phyloP scores from a whole-genome alignment of 2,797 vertebrate genomes.

The Coilia nasus region DNA sequence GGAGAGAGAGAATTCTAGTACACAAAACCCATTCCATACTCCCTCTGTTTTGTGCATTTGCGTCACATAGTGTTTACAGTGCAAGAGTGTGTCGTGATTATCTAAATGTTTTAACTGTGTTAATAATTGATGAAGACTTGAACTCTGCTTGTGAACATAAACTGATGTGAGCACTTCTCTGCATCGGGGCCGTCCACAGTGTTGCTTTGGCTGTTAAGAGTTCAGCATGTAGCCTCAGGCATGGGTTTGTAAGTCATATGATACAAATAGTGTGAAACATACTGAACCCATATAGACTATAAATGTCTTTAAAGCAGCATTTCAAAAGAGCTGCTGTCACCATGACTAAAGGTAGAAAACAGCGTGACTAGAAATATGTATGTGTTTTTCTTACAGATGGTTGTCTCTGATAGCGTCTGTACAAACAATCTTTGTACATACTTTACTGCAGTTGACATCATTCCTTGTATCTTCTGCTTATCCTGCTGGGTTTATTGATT shows the following conservation, averaged over 20 bases:
- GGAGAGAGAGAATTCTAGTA: too few species aligned
- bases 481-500: not conserved
- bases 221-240: conserved; percentile 5
- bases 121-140: conserved; percentile 35
- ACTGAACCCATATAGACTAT: not conserved
- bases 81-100: not conserved
- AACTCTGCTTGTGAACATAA: conserved; percentile 28
- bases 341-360: not conserved
- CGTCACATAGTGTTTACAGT: not conserved
- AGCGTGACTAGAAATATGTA: not conserved
- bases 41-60: not conserved
- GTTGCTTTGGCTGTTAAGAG: not conserved
- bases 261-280: not conserved
- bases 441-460: not conserved
- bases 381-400: not conserved
- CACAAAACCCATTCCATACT: not conserved
- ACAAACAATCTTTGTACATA: not conserved
- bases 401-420: not conserved
- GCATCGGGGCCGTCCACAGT: not conserved
- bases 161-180: not conserved
- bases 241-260: not conserved
- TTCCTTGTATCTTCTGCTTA: not conserved
- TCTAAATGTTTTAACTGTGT: conserved; percentile 13
- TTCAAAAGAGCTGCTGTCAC: conserved; percentile 3
- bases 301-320: not conserved